Base-by-base conservation (phyloP, 1,140 invertebrate genomes). In the Scylla paramamosain region DNA sequence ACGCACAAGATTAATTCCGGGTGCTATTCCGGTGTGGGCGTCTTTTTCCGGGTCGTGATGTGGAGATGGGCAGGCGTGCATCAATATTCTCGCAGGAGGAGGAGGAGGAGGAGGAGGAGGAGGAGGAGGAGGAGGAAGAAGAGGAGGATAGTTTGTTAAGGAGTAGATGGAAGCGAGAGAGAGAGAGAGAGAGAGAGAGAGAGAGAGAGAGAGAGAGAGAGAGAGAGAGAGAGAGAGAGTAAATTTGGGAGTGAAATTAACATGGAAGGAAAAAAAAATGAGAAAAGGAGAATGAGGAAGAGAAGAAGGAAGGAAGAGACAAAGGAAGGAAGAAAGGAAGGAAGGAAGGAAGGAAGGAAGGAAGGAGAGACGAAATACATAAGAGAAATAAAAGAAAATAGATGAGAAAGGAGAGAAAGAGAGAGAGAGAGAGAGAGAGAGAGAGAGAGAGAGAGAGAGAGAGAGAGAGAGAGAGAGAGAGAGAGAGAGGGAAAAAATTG, bases 391-490 rank as follows among this genome's bases (percentile, higher is more conserved):
- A 10, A 52, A 45, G 4, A 10, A 52, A 45, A 52, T 39, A 52
- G 90, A n/a, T 39, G 4, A n/a, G 25, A n/a, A n/a, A 48, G 8
- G 90, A 67, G 48, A 29, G 90, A 92, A 39, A 90, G 32, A 90
- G 32, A 90, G 32, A 90, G 32, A 90, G 12, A 90, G 88, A 90
- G 32, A 90, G 32, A 90, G 32, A 90, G 88, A 90, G 88, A 90
- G 88, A 90, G 88, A 90, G 88, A 90, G 88, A 90, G 88, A 90
- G 31, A 90, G 88, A 90, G 31, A 46, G 12, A 39, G 31, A 90
- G 88, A 90, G 29, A 90, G 88, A 90, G 88, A 48, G 29, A 90
- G 88, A 90, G 88, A 48, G 89, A 91, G 89, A 91, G 89, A 52
- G 89, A 91, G 46, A 91, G 39, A 91, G n/a, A 25, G 89, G 20